Evolutionary conservation across 2,113 vertebrate genomes (phyloP).

Genomic region (Sakesphorus luctuosus): DNA sequence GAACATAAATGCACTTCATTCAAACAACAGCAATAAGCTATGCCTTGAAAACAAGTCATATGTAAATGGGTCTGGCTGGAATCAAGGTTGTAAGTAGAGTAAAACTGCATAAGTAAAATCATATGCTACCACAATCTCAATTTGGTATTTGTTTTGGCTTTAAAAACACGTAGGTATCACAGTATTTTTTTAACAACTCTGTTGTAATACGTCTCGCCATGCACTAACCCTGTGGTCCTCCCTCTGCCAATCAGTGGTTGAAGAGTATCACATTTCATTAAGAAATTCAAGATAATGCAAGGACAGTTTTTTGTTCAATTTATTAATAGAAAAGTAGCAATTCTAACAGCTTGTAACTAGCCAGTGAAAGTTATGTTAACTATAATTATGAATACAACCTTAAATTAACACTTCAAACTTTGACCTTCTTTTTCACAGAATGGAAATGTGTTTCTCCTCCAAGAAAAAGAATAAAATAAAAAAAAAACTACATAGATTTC

Average conservation of each 20-base stretch:
- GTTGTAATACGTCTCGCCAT: background rate
- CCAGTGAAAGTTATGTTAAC: background rate
- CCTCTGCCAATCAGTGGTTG: constrained; percentile 30
- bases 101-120: background rate
- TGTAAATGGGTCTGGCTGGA: background rate
- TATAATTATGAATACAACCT: background rate
- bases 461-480: background rate
- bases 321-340: background rate
- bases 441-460: background rate
- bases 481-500: background rate
- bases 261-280: background rate
- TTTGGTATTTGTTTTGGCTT: background rate
- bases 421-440: background rate
- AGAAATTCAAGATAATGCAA: background rate
- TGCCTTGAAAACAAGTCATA: constrained; percentile 32
- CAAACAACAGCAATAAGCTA: constrained; percentile 31
- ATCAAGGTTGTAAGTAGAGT: background rate
- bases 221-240: background rate
- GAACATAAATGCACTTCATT: constrained; percentile 37
- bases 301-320: background rate
- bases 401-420: background rate
- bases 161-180: background rate
- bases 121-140: background rate
- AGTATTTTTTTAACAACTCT: background rate
- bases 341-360: background rate